phyloP scores from a whole-genome alignment of 2,888 invertebrate genomes.

The Hofmannophila pseudospretella region DNA sequence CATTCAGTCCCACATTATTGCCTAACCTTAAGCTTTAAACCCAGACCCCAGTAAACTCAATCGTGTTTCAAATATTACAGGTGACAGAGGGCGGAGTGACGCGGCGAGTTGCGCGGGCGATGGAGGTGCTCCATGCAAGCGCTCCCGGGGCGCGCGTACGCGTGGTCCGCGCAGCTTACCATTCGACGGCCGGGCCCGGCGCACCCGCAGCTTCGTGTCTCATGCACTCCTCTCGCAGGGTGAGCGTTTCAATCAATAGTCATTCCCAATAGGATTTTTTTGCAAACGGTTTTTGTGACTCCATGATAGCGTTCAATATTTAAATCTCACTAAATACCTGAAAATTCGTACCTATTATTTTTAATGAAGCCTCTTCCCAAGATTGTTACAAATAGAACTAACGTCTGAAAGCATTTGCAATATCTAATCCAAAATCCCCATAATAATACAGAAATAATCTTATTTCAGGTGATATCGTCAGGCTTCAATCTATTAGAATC shows the following conservation, averaged over 20 bases:
- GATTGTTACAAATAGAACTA: no score
- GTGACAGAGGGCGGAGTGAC: slow-evolving; percentile 69
- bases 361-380: no score
- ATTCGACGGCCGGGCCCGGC: slow-evolving; percentile 61
- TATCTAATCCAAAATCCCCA: no score
- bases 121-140: slow-evolving; percentile 85
- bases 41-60: slow-evolving; percentile 2
- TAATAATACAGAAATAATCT: no score
- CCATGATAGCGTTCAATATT: no score
- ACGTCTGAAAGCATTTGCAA: no score
- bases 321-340: no score
- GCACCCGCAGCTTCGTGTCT: slow-evolving; percentile 60
- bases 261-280: no score
- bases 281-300: no score
- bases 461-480: slow-evolving; percentile 64
- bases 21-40: no score
- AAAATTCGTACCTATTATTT: no score
- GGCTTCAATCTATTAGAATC: slow-evolving; percentile 58
- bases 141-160: slow-evolving; percentile 83
- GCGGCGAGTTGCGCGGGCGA: slow-evolving; percentile 70
- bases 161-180: slow-evolving; percentile 82
- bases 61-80: slow-evolving; percentile 30
- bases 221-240: slow-evolving; percentile 66
- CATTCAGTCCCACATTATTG: no score
- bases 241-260: slow-evolving; percentile 21